These are phyloP conservation scores for Glossophaga mutica DNA, from an alignment of 2,797 vertebrate species.

Conservation along the genomic window DNA sequence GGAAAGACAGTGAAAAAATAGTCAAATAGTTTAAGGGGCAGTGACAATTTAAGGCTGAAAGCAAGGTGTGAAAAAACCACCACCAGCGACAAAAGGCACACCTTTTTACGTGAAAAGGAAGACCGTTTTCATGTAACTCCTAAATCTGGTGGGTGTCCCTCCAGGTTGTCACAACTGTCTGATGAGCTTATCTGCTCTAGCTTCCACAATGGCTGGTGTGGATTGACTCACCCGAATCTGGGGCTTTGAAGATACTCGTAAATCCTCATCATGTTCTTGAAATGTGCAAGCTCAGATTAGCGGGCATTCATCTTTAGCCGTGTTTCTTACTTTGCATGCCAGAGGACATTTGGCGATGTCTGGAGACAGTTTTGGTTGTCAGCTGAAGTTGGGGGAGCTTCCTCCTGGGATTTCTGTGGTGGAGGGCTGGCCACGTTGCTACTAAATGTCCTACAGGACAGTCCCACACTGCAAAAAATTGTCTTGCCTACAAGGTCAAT, in stretches of 20 bases:
- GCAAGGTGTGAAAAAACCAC: neutral
- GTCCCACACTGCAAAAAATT: neutral
- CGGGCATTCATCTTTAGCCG: neutral
- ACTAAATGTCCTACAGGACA: neutral
- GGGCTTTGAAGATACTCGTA: neutral
- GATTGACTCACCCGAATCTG: neutral
- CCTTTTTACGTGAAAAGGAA: too few relatives aligned
- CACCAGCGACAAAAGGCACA: neutral
- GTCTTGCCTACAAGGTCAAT: neutral
- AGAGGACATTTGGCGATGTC: neutral
- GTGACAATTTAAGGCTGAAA: neutral
- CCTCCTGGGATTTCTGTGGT: neutral
- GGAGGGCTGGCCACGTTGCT: neutral
- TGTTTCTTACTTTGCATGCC: neutral
- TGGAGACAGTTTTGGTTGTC: neutral
- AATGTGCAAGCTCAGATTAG: neutral
- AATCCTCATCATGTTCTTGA: neutral
- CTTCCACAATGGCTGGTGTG: neutral
- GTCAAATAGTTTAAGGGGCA: neutral
- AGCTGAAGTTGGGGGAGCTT: neutral
- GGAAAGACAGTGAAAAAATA: neutral
- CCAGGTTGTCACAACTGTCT: neutral
- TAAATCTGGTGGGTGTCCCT: neutral
- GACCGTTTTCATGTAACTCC: neutral
- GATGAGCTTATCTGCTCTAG: neutral